Percentiles rank a stretch among this genome's conserved stretches.
phyloP scores from a whole-genome alignment of 2,113 vertebrate species.

The Amphiprion percula region DNA sequence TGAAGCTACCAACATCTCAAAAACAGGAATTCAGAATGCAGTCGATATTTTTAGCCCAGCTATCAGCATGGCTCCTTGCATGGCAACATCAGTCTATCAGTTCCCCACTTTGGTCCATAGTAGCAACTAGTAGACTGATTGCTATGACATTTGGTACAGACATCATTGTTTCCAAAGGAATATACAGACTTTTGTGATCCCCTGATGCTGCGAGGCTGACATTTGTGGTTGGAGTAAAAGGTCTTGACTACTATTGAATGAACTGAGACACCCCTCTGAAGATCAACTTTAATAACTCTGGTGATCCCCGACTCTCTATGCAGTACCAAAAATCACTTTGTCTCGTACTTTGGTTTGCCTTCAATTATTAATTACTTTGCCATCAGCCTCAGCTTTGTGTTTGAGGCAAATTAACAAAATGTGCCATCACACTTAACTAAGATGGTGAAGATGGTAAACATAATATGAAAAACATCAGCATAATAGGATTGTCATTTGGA shows the following conservation, averaged over 20 bases:
- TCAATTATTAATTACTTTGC: neutral
- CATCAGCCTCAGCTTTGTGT: neutral
- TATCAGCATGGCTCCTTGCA: neutral
- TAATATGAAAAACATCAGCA: neutral
- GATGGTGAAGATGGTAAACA: neutral
- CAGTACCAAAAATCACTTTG: neutral
- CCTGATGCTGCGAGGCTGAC: neutral
- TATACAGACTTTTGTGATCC: neutral
- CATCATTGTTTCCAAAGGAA: neutral
- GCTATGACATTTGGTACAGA: neutral
- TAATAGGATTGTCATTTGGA: too few relatives aligned
- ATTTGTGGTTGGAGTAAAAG: neutral
- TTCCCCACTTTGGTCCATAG: neutral
- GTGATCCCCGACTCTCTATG: neutral
- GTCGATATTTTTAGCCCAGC: neutral
- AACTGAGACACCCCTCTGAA: neutral
- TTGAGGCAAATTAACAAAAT: too few relatives aligned
- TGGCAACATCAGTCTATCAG: neutral
- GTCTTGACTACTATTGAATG: neutral
- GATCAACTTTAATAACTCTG: conserved; percentile 1
- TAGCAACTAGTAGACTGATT: neutral
- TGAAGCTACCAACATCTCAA: neutral
- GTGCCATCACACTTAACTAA: neutral
- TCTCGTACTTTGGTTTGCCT: neutral
- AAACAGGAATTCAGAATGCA: neutral